Base-by-base conservation (phyloP, 2,888 invertebrate genomes). In the Arrhopalites spinosus region DNA sequence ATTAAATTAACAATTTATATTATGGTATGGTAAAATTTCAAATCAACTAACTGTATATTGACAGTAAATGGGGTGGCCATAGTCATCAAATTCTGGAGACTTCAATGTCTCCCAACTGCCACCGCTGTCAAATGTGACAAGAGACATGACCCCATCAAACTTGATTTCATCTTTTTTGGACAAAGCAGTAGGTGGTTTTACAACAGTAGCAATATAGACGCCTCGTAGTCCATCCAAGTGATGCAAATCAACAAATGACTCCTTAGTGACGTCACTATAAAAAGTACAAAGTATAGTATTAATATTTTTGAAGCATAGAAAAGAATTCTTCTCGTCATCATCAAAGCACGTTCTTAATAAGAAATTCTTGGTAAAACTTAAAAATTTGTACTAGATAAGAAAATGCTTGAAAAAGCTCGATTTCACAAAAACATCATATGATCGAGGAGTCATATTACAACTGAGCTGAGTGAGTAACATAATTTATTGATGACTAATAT, bases 71-170 rank as follows among this genome's bases (percentile, higher is more conserved):
- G 88, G 88, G 81, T 89, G 89, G 0, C 92, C 92, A 86, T 90
- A 86, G 71, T 90, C 88, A 84, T 93, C 92, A 36, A 87, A 86
- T 29, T 87, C 86, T 0, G 95, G 95, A 0, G 94, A 90, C 76
- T 88, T 88, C 64, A 95, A 88, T 0, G 88, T 89, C 0, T 89
- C 89, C 96, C 96, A 96, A 8, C 91, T 90, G 69, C 90, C 91
- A 1, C 96, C 96, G 84, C 94, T 93, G 85, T 96, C 94, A 85
- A 91, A 95, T 0, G 94, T 92, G 74, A 96, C 94, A 71, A 93
- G 85, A 0, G 94, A 92, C 0, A 90, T 87, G 67, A 95, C 87
- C 85, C 94, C 90, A 82, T 93, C 93, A 0, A 92, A 91, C 0
- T 90, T 90, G 29, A 84, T 75, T 36, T 79, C 78, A 13, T 64